A percentile compares a stretch with the other conserved stretches of the same genome.
Conservation (phyloP, 2,888 invertebrate genomes). For the Gortyna flavago region DNA sequence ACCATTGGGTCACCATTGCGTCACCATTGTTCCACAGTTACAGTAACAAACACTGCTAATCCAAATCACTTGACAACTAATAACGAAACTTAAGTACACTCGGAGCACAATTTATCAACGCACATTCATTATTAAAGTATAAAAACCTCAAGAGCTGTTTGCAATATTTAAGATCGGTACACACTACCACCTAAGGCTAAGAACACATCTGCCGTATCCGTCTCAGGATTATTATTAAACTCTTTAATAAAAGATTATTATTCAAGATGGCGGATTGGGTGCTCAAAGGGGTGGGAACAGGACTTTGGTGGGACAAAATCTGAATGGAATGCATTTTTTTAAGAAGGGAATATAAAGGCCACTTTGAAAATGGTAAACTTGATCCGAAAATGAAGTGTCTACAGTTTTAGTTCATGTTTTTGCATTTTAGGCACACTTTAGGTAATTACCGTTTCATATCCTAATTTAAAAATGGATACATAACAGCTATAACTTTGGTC, state of each 20-base stretch:
- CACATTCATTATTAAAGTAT: constrained; percentile 40
- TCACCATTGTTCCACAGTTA: not conserved
- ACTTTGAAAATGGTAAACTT: too few relatives aligned
- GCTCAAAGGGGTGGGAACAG: constrained; percentile 70
- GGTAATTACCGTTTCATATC: too few relatives aligned
- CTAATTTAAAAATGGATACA: too few relatives aligned
- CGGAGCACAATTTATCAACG: constrained; percentile 28
- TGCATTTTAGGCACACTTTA: too few relatives aligned
- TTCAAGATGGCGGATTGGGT: constrained; percentile 86
- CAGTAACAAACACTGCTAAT: constrained; percentile 11
- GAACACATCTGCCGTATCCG: constrained; percentile 70
- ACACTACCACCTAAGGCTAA: constrained; percentile 68
- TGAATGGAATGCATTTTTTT: constrained; percentile 42
- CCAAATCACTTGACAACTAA: constrained; percentile 28
- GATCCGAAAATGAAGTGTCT: too few relatives aligned
- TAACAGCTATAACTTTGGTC: too few relatives aligned
- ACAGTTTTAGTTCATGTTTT: too few relatives aligned
- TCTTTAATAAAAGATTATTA: constrained; percentile 83
- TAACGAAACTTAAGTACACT: constrained; percentile 42
- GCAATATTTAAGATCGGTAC: constrained; percentile 64
- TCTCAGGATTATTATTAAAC: constrained; percentile 80
- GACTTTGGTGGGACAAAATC: constrained; percentile 58
- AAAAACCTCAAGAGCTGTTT: constrained; percentile 64
- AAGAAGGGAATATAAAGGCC: not conserved
- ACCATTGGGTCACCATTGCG: not conserved